Conservation (phyloP, 1,140 invertebrate species). For the Heliothis subflexa region DNA sequence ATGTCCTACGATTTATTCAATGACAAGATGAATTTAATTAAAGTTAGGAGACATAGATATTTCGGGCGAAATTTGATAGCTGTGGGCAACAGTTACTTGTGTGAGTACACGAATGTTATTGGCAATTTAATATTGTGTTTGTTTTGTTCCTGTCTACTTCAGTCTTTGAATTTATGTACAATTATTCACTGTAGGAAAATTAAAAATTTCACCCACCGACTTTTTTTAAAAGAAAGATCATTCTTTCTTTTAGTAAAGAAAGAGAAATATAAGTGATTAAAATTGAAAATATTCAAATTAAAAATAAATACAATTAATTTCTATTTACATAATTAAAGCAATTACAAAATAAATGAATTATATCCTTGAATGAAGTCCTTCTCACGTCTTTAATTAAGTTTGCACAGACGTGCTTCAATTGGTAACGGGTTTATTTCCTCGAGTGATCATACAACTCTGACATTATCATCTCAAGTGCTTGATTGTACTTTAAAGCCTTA, state of each 20-base stretch:
- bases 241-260: too few relatives aligned
- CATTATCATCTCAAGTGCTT: conserved; percentile 26
- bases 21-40: conserved; percentile 64
- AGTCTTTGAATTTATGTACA: neutral
- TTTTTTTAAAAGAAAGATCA: too few relatives aligned
- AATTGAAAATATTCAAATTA: neutral
- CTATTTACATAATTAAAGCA: neutral
- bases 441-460: conserved; percentile 30
- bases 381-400: conserved; percentile 19
- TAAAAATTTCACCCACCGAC: too few relatives aligned
- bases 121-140: conserved; percentile 38
- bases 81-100: conserved; percentile 52
- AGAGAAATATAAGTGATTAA: too few relatives aligned
- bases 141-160: neutral
- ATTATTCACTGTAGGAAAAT: neutral
- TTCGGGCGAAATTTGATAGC: conserved; percentile 52
- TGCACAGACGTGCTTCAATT: conserved; percentile 12
- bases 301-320: neutral
- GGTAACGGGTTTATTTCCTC: conserved; percentile 29
- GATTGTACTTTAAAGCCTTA: conserved; percentile 31
- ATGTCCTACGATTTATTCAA: conserved; percentile 58
- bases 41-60: conserved; percentile 59
- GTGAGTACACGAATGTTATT: conserved; percentile 44
- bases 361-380: neutral
- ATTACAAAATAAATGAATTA: conserved; percentile 25